Conservation (phyloP, 2,797 vertebrate species). For the Mycteria americana region DNA sequence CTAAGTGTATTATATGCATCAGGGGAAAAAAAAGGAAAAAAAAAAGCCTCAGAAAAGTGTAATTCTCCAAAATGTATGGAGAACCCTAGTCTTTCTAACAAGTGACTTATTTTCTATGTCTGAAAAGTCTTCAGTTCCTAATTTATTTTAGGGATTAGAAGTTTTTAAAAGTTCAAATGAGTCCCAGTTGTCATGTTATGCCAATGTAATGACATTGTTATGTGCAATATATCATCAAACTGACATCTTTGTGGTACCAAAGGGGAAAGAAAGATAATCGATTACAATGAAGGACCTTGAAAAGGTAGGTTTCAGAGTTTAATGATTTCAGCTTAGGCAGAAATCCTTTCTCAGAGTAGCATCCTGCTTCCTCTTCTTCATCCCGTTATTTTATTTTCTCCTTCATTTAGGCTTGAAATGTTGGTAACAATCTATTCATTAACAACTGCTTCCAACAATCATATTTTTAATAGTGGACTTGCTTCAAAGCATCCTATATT, state of each 20-base stretch:
- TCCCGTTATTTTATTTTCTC: not conserved
- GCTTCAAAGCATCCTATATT: not conserved
- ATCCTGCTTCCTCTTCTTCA: not conserved
- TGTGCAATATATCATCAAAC: slow-evolving; percentile 25
- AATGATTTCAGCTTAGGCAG: not conserved
- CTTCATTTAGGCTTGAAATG: not conserved
- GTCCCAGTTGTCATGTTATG: slow-evolving; percentile 44
- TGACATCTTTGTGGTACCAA: slow-evolving; percentile 31
- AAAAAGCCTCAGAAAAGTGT: not conserved
- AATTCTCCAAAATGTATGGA: not conserved
- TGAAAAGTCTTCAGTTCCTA: not conserved
- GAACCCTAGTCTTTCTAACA: not conserved
- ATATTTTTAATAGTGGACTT: not conserved
- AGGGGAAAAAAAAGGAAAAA: fast-evolving
- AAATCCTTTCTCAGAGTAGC: not conserved
- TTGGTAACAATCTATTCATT: not conserved
- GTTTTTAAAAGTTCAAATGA: slow-evolving; percentile 52
- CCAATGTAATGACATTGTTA: slow-evolving; percentile 49
- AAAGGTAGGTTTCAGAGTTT: slow-evolving; percentile 21
- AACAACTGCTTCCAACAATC: not conserved
- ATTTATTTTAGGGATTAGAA: slow-evolving; percentile 57
- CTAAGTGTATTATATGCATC: not conserved
- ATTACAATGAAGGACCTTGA: slow-evolving; percentile 54
- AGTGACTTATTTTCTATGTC: slow-evolving; percentile 2
- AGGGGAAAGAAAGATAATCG: slow-evolving; percentile 38